Percentiles rank a stretch among this genome's conserved stretches.
phyloP scores from a whole-genome alignment of 2,797 vertebrate species.

The Danio choprae region DNA sequence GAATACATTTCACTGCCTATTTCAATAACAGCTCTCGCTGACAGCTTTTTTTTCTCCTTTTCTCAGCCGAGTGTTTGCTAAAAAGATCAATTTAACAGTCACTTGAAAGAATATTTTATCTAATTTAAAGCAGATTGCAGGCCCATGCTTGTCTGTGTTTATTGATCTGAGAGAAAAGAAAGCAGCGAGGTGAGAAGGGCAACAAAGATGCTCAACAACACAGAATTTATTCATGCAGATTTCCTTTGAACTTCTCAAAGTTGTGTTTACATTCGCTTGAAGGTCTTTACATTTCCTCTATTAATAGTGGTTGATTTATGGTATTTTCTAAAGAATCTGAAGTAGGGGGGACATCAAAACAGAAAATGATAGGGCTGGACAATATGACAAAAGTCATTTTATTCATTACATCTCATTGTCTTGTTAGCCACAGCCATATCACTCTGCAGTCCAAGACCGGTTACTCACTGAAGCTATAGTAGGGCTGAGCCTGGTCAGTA shows the following conservation, averaged over 20 bases:
- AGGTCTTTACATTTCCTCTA: neutral
- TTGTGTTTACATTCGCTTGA: neutral
- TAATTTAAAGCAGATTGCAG: conserved; percentile 55
- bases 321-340: neutral
- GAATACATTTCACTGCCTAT: conserved; percentile 52
- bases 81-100: conserved; percentile 58
- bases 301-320: neutral
- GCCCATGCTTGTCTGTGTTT: conserved; percentile 42
- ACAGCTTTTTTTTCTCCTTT: conserved; percentile 3
- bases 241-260: conserved; percentile 1
- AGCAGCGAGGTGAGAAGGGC: conserved; percentile 5
- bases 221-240: conserved; percentile 1
- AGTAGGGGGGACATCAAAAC: neutral
- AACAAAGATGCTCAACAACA: conserved; percentile 15
- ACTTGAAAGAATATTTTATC: conserved; percentile 56
- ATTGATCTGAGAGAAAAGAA: conserved; percentile 45
- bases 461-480: too few species aligned
- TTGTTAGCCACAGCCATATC: too few species aligned
- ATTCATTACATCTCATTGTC: too few species aligned
- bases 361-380: too few species aligned
- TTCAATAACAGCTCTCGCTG: conserved; percentile 47
- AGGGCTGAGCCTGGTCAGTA: too few species aligned
- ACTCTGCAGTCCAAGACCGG: too few species aligned
- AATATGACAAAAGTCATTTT: too few species aligned
- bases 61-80: conserved; percentile 8